Evolutionary conservation across 1,140 invertebrate species (phyloP), one percentile per base, ranked within the genome.

Genomic region (Eriocheir sinensis): DNA sequence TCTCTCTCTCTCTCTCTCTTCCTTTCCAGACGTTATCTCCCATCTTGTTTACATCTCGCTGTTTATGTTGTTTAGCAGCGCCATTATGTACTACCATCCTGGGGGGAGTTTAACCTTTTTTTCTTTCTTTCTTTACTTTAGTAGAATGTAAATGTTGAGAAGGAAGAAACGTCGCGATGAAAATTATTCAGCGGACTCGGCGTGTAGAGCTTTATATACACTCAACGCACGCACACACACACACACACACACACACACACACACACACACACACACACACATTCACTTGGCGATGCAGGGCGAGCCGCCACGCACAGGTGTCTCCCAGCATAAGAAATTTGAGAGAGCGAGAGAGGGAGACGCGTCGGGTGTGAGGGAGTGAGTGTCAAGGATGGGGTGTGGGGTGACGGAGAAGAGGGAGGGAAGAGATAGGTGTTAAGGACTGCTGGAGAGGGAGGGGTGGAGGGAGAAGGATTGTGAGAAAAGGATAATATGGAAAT

Each of bases 241-340:
- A 72, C 53, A 72, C 53, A 72, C 53, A 72, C 53, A 72, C 60
- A 72, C 60, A 72, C 60, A 72, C 60, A 72, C 60, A 72, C 60
- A 72, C 60, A 72, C 60, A 72, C 60, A 72, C 60, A 72, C 60
- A 72, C 60, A 72, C 60, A 72, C 21, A 21, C 21, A 21, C 21
- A 21, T n/a, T n/a, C n/a, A n/a, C 60, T 72, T 72, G 21, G 8
- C 2, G 60, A 72, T 72, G 60, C 21, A 72, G 60, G n/a, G 60
- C 27, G 21, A 72, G 12, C 2, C 60, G 21, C 60, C 21, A 72
- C 27, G 60, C 60, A 72, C 60, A 72, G 60, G 60, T 72, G 60
- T 72, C 60, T n/a, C n/a, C 60, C 60, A 72, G 60, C 60, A 72
- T 72, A 72, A 72, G 60, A n/a, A 72, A 72, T 48, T 15, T 72